Evolutionary conservation across 2,797 vertebrate genomes (phyloP), one percentile per base, ranked within the genome.

Genomic region (Sebastes diploproa): DNA sequence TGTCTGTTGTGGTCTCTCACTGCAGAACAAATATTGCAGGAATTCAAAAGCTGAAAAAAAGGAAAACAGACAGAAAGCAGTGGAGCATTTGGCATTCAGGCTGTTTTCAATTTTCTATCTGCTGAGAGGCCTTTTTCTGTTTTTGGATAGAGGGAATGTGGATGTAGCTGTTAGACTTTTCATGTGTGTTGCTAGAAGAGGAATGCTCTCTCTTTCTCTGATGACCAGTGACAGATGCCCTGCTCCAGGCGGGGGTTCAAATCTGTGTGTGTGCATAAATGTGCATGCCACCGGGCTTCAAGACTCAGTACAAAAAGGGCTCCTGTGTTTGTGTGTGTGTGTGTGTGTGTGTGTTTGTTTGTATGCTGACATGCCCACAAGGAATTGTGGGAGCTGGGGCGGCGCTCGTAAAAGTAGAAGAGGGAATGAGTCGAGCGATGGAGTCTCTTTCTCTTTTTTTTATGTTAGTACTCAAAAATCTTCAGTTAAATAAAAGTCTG

Each of bases 71-170:
- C 58, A 36, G 16, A 75, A 67, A 79, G 30, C 60, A 74, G 25
- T 3, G 16, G 8, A 85, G 75, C 75, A 13, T 69, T 81, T 79
- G 38, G 64, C 63, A 4, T 67, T 36, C 5, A 10, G 63, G n/a
- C 77, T 80, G 82, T 77, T 56, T 88, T 66, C 20, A 68, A 73
- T 81, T 81, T 69, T 66, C 70, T 72, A 13, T 70, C 68, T 55
- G 46, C 71, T 76, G 55, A 54, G 32, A 50, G 29, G 29, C 38
- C n/a, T 14, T 32, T 65, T 76, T 78, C 74, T 81, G 66, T 72
- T 73, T 82, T 60, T 68, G 64, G 64, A 65, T 58, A 6, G 25
- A 2, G 22, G 9, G 55, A 68, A 66, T 58, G 77, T 69, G 55
- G 38, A 61, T n/a, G 7, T 36, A 60, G 72, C 59, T 2, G 77